A percentile compares a stretch with the other conserved stretches of the same genome.
These are phyloP conservation scores for Stictonetta naevosa DNA, from an alignment of 2,113 vertebrate species.

Conservation along the genomic window DNA sequence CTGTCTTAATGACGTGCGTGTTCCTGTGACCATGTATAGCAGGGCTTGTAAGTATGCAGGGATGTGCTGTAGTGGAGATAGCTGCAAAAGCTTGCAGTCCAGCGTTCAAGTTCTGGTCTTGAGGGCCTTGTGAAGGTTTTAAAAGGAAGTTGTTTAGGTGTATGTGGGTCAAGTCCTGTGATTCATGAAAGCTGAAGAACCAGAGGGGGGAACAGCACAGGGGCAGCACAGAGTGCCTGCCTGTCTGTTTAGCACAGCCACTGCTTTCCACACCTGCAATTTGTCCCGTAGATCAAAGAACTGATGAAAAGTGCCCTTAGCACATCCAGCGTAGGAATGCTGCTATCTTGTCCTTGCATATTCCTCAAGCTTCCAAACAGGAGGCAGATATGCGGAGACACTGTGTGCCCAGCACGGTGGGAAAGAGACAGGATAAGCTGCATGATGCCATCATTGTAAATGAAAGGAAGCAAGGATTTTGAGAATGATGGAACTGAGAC, in stretches of 20 bases:
- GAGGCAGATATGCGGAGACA: neutral
- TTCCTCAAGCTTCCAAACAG: neutral
- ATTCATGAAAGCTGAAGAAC: neutral
- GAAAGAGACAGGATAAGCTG: neutral
- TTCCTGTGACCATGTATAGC: neutral
- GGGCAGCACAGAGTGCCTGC: neutral
- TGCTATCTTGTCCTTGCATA: neutral
- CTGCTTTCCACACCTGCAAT: conserved; percentile 4
- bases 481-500: neutral
- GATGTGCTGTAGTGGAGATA: neutral
- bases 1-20: rapidly evolving
- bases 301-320: neutral
- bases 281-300: conserved; percentile 34
- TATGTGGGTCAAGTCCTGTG: neutral
- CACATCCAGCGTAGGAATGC: neutral
- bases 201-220: neutral
- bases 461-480: neutral
- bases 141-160: neutral
- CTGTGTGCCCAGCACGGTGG: neutral
- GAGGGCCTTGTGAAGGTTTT: neutral
- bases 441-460: neutral
- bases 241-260: neutral
- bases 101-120: neutral
- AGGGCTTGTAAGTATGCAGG: neutral
- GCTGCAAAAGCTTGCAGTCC: neutral